These are phyloP conservation scores for Acipenser oxyrinchus DNA, from an alignment of 2,797 vertebrate genomes.

Conservation along the genomic window DNA sequence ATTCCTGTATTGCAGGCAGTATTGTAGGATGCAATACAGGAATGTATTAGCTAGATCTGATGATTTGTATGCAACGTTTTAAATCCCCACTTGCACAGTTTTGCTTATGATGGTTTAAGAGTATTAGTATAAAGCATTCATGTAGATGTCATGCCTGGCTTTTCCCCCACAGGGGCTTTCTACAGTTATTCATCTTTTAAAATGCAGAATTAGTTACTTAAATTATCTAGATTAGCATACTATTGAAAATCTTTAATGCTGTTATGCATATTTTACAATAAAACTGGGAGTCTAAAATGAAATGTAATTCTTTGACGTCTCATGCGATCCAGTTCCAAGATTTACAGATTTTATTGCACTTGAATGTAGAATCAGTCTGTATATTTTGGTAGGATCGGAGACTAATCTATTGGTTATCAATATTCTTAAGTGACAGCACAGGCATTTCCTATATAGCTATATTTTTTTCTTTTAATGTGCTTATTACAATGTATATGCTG, in stretches of 20 bases:
- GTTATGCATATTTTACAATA: too few species aligned
- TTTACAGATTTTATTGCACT: neutral
- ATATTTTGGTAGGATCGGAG: neutral
- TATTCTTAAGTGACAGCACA: neutral
- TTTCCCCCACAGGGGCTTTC: neutral
- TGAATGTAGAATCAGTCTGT: neutral
- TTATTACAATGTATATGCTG: too few species aligned
- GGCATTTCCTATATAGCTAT: neutral
- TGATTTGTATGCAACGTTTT: neutral
- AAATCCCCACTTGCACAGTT: neutral
- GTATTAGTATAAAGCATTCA: neutral
- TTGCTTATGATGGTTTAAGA: neutral
- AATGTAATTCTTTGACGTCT: neutral
- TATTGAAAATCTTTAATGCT: too few species aligned
- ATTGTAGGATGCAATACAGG: too few species aligned
- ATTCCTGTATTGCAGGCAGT: neutral
- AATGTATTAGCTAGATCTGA: neutral
- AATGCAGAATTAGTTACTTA: neutral
- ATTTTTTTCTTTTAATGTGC: too few species aligned
- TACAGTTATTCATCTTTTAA: constrained; percentile 1
- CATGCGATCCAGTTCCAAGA: neutral
- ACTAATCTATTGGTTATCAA: neutral
- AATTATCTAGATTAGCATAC: too few species aligned
- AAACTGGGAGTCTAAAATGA: constrained; percentile 3
- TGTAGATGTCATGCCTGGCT: neutral